Conservation (phyloP, 2,113 vertebrate genomes). For the Erinaceus europaeus region DNA sequence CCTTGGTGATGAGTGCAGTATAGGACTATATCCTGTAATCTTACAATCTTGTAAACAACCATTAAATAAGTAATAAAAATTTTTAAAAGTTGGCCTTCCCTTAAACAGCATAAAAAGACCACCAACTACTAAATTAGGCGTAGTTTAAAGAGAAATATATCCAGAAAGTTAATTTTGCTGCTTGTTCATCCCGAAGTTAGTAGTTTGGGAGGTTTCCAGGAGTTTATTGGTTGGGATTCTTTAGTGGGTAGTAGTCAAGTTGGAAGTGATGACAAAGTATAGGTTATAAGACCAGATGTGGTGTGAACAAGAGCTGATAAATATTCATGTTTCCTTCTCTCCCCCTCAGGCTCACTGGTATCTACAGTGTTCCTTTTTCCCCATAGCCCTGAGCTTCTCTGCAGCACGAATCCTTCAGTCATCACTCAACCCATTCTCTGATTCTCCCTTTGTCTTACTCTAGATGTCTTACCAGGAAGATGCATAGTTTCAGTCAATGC, state of each 20-base stretch:
- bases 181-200: background rate
- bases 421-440: background rate
- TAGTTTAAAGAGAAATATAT: background rate
- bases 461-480: background rate
- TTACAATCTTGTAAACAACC: too few species aligned
- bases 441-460: background rate
- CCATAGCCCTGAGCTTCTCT: background rate
- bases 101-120: background rate
- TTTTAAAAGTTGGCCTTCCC: background rate
- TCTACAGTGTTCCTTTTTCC: background rate
- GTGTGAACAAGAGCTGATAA: background rate
- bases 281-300: background rate
- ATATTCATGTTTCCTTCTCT: background rate
- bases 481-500: background rate
- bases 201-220: background rate
- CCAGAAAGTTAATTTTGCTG: background rate
- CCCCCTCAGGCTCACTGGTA: background rate
- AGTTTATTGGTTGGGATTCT: background rate
- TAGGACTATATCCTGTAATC: too few species aligned
- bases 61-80: too few species aligned
- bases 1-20: too few species aligned
- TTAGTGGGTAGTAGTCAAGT: background rate
- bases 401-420: background rate
- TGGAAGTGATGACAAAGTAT: background rate
- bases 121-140: background rate